phyloP scores from a whole-genome alignment of 2,797 vertebrate genomes.

The Chaunax sp. region DNA sequence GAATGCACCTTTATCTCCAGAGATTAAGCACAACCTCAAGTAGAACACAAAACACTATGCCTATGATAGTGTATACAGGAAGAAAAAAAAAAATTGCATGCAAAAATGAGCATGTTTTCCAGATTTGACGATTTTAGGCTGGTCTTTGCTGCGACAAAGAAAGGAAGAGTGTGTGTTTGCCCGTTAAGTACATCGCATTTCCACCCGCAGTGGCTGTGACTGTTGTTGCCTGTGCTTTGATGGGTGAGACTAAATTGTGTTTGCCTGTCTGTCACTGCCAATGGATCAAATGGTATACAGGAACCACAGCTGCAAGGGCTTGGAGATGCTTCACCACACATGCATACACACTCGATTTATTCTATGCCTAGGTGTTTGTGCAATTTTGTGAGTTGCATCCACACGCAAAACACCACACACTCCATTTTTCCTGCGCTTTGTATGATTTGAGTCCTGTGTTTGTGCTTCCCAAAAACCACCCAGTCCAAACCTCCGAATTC shows the following conservation, averaged over 20 bases:
- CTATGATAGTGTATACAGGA: neutral
- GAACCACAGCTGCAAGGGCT: conserved; percentile 62
- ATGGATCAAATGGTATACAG: conserved; percentile 61
- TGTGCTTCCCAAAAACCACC: conserved; percentile 36
- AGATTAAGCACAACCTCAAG: conserved; percentile 6
- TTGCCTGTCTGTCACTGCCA: conserved; percentile 75
- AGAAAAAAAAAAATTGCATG: neutral
- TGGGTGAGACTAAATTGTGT: conserved; percentile 73
- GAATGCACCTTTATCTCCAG: conserved; percentile 30
- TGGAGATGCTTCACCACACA: conserved; percentile 62
- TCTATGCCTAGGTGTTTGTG: conserved; percentile 54
- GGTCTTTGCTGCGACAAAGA: conserved; percentile 36
- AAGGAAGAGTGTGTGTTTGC: conserved; percentile 52
- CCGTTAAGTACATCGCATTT: conserved; percentile 52
- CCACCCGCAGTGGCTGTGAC: conserved; percentile 46
- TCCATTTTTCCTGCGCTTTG: conserved; percentile 48
- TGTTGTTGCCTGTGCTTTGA: conserved; percentile 68
- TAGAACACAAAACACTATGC: conserved; percentile 25
- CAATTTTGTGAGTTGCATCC: conserved; percentile 34
- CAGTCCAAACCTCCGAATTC: conserved; percentile 37
- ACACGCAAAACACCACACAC: conserved; percentile 38
- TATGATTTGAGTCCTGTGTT: conserved; percentile 29
- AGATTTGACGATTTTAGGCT: conserved; percentile 29
- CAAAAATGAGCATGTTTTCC: conserved; percentile 1
- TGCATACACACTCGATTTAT: conserved; percentile 54